Evolutionary conservation across 2,113 vertebrate species (phyloP).

Genomic region (Emydocephalus ijimae): DNA sequence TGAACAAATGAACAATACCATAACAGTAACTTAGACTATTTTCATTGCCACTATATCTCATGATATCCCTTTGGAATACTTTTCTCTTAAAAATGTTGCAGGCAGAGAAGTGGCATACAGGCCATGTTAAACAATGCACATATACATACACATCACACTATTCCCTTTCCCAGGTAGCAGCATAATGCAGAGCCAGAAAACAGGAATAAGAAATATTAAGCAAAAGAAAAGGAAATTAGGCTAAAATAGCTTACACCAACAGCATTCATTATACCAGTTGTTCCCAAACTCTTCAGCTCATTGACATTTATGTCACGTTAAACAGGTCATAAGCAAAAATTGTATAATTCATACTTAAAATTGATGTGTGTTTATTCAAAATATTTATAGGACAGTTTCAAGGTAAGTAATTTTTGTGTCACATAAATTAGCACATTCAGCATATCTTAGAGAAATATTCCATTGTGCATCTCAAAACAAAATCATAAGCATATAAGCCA

Average conservation of each 20-base stretch:
- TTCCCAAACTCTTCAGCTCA: not conserved
- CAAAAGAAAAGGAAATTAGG: not conserved
- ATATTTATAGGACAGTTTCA: not conserved
- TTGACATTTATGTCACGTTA: not conserved
- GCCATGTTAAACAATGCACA: not conserved
- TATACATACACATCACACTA: not conserved
- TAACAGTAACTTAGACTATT: not conserved
- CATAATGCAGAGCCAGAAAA: not conserved
- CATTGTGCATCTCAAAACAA: not conserved
- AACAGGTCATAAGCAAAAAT: not conserved
- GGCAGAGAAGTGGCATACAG: not conserved
- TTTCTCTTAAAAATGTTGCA: not conserved
- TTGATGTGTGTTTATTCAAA: not conserved
- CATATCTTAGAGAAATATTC: not conserved
- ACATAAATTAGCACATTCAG: not conserved
- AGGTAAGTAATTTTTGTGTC: not conserved
- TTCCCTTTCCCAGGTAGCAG: not conserved
- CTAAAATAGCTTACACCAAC: not conserved
- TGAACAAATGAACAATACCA: rapidly evolving
- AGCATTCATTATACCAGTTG: not conserved
- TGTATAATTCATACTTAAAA: not conserved
- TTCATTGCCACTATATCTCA: not conserved
- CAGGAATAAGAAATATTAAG: not conserved
- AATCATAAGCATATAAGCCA: too few species aligned
- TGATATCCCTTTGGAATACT: not conserved